Percentiles rank a stretch among this genome's conserved stretches.
Conservation (phyloP, 2,113 vertebrate genomes). For the Cranoglanis bouderius region DNA sequence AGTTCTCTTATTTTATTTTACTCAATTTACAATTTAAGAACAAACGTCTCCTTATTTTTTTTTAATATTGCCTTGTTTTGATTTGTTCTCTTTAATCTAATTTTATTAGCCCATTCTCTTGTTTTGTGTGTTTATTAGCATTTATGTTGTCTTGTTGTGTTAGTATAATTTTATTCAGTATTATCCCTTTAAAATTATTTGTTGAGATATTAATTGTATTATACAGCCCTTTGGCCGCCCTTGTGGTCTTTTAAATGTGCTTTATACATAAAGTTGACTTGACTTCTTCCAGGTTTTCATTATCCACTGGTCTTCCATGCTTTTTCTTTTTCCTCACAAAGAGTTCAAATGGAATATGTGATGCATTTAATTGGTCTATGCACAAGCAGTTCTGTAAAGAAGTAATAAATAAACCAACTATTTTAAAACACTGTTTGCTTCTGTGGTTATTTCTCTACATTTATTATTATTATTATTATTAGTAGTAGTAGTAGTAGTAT, state of each 20-base stretch:
- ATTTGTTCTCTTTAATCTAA: background rate
- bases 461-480: background rate
- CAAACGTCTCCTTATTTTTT: background rate
- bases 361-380: slow-evolving; percentile 26
- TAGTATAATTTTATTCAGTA: background rate
- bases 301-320: background rate
- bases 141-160: background rate
- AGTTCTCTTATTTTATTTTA: background rate
- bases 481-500: background rate
- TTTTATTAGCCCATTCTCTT: background rate
- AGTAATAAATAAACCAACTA: slow-evolving; percentile 24
- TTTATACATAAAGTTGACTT: background rate
- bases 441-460: background rate
- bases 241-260: background rate
- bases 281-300: background rate
- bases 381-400: slow-evolving; percentile 1
- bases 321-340: background rate
- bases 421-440: slow-evolving; percentile 29
- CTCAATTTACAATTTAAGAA: background rate
- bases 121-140: background rate
- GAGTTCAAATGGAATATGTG: background rate
- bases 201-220: background rate
- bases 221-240: background rate
- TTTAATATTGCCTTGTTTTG: background rate
- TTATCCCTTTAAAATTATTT: background rate